phyloP scores from a whole-genome alignment of 2,888 invertebrate species.

The Bombyx huttoni region DNA sequence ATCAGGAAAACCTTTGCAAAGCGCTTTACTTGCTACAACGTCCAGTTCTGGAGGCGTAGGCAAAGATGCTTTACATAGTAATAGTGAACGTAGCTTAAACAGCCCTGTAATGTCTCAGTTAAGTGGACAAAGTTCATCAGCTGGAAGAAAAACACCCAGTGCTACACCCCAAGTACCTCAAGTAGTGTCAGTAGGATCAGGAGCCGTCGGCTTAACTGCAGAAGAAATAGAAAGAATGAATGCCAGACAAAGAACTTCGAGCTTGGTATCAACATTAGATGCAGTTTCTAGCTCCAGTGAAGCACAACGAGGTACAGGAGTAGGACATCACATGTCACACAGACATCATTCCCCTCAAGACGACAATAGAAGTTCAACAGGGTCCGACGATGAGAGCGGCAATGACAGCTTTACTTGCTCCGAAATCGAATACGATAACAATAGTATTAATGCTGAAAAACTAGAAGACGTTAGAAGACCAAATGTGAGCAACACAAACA shows the following conservation, averaged over 20 bases:
- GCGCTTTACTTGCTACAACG: constrained; percentile 89
- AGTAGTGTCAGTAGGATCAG: constrained; percentile 76
- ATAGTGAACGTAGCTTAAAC: constrained; percentile 91
- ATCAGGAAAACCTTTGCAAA: constrained; percentile 92
- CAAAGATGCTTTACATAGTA: constrained; percentile 90
- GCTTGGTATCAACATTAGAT: constrained; percentile 92
- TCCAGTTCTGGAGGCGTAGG: constrained; percentile 91
- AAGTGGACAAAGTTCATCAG: constrained; percentile 88
- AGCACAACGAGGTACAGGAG: constrained; percentile 78
- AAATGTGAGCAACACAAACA: constrained; percentile 67
- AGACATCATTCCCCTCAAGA: constrained; percentile 82
- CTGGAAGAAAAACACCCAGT: constrained; percentile 80
- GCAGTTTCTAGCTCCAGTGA: constrained; percentile 94
- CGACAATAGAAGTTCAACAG: constrained; percentile 82
- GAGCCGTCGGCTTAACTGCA: constrained; percentile 88
- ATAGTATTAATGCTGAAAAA: constrained; percentile 86
- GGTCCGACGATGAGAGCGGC: constrained; percentile 91
- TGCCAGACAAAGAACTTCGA: constrained; percentile 88
- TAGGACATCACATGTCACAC: constrained; percentile 78
- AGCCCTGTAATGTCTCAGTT: constrained; percentile 94
- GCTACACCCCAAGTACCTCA: constrained; percentile 79
- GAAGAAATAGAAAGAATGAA: constrained; percentile 94
- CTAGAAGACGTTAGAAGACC: constrained; percentile 74
- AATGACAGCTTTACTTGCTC: constrained; percentile 99
- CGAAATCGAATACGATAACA: constrained; percentile 96